Conservation (phyloP, 2,888 invertebrate genomes). For the Resseliella maxima region DNA sequence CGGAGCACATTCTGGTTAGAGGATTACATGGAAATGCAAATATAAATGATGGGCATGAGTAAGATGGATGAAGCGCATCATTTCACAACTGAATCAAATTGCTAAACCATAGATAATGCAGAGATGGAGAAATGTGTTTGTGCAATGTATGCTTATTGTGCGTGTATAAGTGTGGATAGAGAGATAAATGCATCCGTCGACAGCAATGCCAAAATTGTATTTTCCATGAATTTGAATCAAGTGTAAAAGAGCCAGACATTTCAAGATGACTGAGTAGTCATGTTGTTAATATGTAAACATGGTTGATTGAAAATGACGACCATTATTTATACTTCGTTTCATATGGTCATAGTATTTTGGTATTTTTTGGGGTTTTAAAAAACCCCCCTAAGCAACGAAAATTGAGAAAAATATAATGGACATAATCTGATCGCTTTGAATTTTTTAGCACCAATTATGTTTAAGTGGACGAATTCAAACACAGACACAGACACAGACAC, state of each 20-base stretch:
- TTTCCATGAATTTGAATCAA: background rate
- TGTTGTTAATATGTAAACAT: conserved; percentile 19
- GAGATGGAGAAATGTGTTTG: background rate
- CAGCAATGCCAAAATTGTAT: background rate
- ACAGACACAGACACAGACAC: background rate
- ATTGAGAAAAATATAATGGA: background rate
- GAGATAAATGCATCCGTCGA: background rate
- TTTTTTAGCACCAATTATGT: background rate
- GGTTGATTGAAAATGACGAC: background rate
- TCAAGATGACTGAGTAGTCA: background rate
- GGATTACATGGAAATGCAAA: conserved; percentile 20
- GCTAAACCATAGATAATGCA: background rate
- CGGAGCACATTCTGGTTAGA: background rate
- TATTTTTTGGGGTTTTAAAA: background rate
- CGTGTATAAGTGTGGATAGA: background rate
- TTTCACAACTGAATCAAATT: background rate
- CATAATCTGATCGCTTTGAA: background rate
- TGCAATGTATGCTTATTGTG: background rate
- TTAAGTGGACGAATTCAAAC: background rate
- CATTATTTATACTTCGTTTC: background rate
- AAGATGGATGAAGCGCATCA: conserved; percentile 20
- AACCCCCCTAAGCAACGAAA: background rate
- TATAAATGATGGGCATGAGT: conserved; percentile 24
- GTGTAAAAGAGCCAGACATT: background rate
- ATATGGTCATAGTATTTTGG: background rate